Evolutionary conservation across 2,113 vertebrate species (phyloP).

Genomic region (Macquaria australasica): DNA sequence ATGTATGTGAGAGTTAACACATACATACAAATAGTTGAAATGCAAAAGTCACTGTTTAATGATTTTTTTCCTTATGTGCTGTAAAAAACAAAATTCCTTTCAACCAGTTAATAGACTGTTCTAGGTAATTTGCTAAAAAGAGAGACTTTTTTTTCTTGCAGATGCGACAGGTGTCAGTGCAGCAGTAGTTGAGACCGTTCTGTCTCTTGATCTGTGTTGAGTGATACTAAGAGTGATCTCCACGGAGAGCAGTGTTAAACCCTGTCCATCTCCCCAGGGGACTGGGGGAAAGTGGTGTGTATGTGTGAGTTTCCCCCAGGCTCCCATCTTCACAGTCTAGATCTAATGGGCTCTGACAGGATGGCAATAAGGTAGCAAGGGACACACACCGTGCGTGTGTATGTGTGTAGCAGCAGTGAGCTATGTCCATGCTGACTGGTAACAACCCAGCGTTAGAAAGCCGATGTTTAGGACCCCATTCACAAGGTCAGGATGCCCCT

Average conservation of each 20-base stretch:
- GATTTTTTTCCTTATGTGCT: background rate
- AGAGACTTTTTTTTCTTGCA: background rate
- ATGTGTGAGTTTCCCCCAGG: conserved; percentile 64
- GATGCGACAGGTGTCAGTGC: background rate
- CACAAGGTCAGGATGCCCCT: conserved; percentile 1
- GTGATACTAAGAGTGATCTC: conserved; percentile 30
- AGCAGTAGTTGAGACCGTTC: background rate
- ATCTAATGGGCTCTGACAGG: conserved; percentile 82
- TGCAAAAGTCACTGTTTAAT: background rate
- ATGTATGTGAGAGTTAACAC: conserved; percentile 20
- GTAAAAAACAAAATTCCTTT: background rate
- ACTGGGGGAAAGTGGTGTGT: conserved; percentile 49
- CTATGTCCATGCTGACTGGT: conserved; percentile 29
- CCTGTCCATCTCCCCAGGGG: conserved; percentile 47
- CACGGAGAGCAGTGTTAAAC: conserved; percentile 40
- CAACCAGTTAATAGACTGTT: background rate
- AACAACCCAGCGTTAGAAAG: conserved; percentile 52
- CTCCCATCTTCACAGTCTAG: conserved; percentile 72
- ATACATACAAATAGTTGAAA: conserved; percentile 17
- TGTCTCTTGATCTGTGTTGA: conserved; percentile 21
- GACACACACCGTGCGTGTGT: conserved; percentile 27
- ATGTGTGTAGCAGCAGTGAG: conserved; percentile 17
- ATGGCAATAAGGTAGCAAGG: conserved; percentile 67
- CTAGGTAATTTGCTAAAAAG: background rate
- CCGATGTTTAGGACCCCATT: conserved; percentile 38